Evolutionary conservation across 35 echinoderm and acorn worm species (phyloP).

Genomic region (Apostichopus californicus): DNA sequence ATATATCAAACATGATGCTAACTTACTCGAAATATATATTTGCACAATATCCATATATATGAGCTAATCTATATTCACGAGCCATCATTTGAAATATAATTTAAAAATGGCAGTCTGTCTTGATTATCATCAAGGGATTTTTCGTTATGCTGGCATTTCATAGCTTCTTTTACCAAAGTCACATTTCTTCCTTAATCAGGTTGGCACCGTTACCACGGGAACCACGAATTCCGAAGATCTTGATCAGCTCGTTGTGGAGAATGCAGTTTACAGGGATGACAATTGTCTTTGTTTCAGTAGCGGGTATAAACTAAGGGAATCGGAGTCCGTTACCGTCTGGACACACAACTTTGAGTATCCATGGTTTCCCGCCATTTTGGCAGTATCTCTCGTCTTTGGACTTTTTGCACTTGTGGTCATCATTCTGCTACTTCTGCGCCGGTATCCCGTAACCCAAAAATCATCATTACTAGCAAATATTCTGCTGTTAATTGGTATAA

Average conservation of each 20-base stretch:
- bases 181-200: background rate
- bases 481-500: constrained; percentile 54
- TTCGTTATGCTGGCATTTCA: too few species aligned
- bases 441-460: constrained; percentile 11
- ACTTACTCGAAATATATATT: too few species aligned
- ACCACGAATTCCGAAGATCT: background rate
- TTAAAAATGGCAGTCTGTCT: too few species aligned
- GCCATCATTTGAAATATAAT: too few species aligned
- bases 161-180: background rate
- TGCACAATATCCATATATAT: too few species aligned
- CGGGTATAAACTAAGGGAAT: background rate
- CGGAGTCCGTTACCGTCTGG: background rate
- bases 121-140: too few species aligned
- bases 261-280: background rate
- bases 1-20: too few species aligned
- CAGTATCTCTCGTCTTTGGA: constrained; percentile 40
- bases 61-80: too few species aligned
- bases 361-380: constrained; percentile 55
- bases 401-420: constrained; percentile 30
- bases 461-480: constrained; percentile 39
- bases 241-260: background rate
- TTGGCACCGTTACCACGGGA: background rate
- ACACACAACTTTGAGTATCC: constrained; percentile 11
- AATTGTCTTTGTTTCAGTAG: background rate
- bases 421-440: constrained; percentile 14